Conservation (phyloP, 1,140 invertebrate species). For the Cherax destructor region DNA sequence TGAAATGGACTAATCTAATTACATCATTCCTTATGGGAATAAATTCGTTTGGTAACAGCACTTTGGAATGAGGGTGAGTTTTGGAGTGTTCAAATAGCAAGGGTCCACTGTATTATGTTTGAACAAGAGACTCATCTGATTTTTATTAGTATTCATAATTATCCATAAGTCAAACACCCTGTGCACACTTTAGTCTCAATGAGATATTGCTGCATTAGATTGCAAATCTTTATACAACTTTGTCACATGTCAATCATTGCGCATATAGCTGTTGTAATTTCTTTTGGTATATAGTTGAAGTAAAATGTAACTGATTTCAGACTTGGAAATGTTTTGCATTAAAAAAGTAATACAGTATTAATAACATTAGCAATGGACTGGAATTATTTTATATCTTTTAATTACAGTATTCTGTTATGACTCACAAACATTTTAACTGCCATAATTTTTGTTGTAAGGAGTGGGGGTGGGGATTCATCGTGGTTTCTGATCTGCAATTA, state of each 20-base stretch:
- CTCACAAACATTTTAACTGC: not conserved
- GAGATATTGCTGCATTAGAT: no score
- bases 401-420: not conserved
- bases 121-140: no score
- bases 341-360: not conserved
- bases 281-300: not conserved
- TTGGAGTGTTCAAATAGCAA: no score
- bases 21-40: no score
- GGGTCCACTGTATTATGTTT: no score
- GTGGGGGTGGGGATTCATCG: not conserved
- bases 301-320: not conserved
- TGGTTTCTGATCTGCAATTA: conserved; percentile 18
- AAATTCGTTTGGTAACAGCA: no score
- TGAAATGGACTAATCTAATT: no score
- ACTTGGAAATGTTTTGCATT: not conserved
- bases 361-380: not conserved
- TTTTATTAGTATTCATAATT: no score
- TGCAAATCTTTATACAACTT: not conserved
- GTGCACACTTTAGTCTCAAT: no score
- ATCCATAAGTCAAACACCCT: no score
- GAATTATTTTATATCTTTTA: conserved; percentile 3
- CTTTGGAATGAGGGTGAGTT: no score
- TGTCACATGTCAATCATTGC: not conserved
- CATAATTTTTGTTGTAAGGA: not conserved
- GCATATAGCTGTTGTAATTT: not conserved